Evolutionary conservation across 2,113 vertebrate species (phyloP), one percentile per base, ranked within the genome.

Genomic region (Dicrurus megarhynchus): DNA sequence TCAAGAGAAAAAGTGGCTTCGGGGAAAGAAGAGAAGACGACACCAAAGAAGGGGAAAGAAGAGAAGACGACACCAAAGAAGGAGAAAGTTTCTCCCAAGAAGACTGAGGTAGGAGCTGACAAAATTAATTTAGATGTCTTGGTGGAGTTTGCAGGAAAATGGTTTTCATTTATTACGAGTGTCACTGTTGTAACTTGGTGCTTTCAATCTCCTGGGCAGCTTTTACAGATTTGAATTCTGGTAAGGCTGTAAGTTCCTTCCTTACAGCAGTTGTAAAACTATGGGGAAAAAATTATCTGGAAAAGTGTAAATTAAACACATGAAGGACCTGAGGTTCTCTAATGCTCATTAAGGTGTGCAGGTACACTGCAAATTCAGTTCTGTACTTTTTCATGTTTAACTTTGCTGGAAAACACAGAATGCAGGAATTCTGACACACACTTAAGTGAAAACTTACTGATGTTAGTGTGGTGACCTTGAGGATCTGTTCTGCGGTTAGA

Each of bases 41-140:
- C 98, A 9, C 97, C 98, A 39, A 98, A 95, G 32, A 94, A 98
- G 85, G 71, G 97, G 50, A 98, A 98, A 95, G 97, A 95, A 63
- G 98, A 97, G 60, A 96, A 89, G 80, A 96, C 84, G 81, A 98
- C 98, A 9, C 97, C 98, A 39, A 98, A 95, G 32, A 94, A 98
- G 85, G 95, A 95, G 46, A 99, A 98, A 97, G 95, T 93, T 32
- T 99, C 99, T 91, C 99, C 99, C 42, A 98, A 96, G 84, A 99
- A 99, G 97, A 64, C 97, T 83, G 98, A 99, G 98, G 99, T 99
- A 98, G 94, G 63, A 60, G 16, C 76, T 84, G 23, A 44, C n/a
- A 86, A 59, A 84, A 53, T 67, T 7, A 85, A 47, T 65, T 47
- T 13, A 42, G 16, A 22, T 65, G 32, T 21, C 27, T 32, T 35